These are phyloP conservation scores for Fulica atra DNA, from an alignment of 2,113 vertebrate species.

Conservation along the genomic window DNA sequence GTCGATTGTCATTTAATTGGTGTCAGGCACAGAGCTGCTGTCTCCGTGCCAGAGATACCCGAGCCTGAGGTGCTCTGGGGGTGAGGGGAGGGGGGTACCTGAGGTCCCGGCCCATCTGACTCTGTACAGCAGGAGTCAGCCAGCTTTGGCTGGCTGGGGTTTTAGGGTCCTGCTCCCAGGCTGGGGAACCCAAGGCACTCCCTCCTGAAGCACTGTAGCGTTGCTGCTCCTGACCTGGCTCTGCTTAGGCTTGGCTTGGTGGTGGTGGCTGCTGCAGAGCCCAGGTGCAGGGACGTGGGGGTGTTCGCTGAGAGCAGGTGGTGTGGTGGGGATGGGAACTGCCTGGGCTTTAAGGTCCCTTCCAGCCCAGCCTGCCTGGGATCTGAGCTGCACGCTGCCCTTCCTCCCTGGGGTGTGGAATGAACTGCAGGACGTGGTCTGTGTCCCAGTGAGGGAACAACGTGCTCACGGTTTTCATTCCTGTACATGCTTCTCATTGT, in stretches of 20 bases:
- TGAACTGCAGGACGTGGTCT: accelerated
- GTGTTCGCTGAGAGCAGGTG: not conserved
- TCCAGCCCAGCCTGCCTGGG: too few relatives aligned
- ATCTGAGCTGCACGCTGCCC: accelerated
- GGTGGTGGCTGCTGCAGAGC: not conserved
- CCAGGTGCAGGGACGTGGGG: accelerated
- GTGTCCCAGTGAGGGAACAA: accelerated
- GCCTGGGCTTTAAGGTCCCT: too few relatives aligned
- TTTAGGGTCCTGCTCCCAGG: not conserved
- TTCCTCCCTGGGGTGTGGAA: not conserved
- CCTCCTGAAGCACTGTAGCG: accelerated
- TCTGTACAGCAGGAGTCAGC: accelerated
- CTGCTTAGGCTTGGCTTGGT: not conserved
- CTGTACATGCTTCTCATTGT: not conserved
- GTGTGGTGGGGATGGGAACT: too few relatives aligned
- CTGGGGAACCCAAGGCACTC: accelerated
- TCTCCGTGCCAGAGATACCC: not conserved
- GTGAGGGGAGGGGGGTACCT: accelerated
- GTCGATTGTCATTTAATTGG: accelerated
- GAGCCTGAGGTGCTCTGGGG: accelerated
- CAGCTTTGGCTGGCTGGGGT: accelerated
- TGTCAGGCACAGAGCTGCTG: accelerated
- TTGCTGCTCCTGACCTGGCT: accelerated
- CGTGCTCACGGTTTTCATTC: not conserved
- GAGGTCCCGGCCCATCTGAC: not conserved